phyloP scores from a whole-genome alignment of 2,888 invertebrate species.

The Prosapia bicincta region DNA sequence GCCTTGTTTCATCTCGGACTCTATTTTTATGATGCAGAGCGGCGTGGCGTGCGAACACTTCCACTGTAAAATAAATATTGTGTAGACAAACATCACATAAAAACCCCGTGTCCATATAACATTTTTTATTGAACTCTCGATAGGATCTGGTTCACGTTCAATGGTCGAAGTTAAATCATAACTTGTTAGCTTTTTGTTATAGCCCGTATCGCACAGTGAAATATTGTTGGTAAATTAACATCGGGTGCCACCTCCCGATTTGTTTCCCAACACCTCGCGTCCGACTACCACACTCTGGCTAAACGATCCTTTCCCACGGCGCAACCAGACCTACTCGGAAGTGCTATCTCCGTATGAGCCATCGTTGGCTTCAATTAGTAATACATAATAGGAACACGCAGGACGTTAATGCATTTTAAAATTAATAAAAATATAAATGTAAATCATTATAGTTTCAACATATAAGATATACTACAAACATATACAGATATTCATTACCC shows the following conservation, averaged over 20 bases:
- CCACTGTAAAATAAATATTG: constrained; percentile 11
- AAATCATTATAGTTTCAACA: too few species aligned
- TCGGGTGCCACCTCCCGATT: neutral
- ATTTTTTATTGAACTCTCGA: constrained; percentile 16
- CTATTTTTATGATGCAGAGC: constrained; percentile 1
- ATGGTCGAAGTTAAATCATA: constrained; percentile 9
- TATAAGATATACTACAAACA: too few species aligned
- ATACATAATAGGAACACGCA: too few species aligned
- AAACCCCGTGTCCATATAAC: constrained; percentile 15
- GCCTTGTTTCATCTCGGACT: neutral
- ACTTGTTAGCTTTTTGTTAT: neutral
- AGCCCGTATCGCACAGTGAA: neutral
- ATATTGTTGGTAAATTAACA: neutral
- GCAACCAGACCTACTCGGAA: too few species aligned
- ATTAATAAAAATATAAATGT: too few species aligned
- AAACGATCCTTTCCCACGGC: neutral
- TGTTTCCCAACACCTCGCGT: neutral
- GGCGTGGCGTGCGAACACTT: neutral
- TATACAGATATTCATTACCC: too few species aligned
- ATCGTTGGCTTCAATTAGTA: too few species aligned
- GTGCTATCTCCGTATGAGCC: too few species aligned
- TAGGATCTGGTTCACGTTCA: constrained; percentile 10
- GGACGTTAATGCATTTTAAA: too few species aligned
- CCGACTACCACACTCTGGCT: neutral
- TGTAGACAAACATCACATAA: constrained; percentile 19